Conservation (phyloP, 2,888 invertebrate genomes). For the Endotricha flammealis region DNA sequence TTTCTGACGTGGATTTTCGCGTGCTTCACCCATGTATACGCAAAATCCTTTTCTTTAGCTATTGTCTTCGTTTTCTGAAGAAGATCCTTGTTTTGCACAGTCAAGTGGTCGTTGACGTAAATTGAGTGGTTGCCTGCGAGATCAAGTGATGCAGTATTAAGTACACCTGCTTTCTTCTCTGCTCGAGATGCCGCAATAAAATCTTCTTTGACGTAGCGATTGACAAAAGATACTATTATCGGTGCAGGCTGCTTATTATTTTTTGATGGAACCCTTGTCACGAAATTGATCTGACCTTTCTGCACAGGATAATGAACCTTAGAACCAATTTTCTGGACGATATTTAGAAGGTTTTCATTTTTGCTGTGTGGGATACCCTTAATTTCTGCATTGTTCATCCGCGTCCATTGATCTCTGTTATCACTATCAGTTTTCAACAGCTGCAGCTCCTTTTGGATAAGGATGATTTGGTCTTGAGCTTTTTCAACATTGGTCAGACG, state of each 20-base stretch:
- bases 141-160: not conserved
- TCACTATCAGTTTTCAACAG: too few species aligned
- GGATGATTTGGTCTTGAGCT: too few species aligned
- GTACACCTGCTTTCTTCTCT: not conserved
- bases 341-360: slow-evolving; percentile 3
- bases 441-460: too few species aligned
- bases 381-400: too few species aligned
- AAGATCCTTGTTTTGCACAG: slow-evolving; percentile 7
- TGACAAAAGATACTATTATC: slow-evolving; percentile 2
- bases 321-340: not conserved
- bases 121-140: not conserved
- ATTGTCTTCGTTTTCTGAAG: slow-evolving; percentile 4
- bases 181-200: slow-evolving; percentile 8
- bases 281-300: slow-evolving; percentile 7
- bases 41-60: slow-evolving; percentile 4
- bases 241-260: not conserved
- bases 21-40: slow-evolving; percentile 8
- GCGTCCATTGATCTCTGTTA: too few species aligned
- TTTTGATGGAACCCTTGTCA: slow-evolving; percentile 5
- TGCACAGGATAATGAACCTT: not conserved
- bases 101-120: slow-evolving; percentile 11
- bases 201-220: slow-evolving; percentile 11
- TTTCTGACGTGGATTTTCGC: slow-evolving; percentile 10
- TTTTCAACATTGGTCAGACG: too few species aligned
- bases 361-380: too few species aligned